Evolutionary conservation across 2,888 invertebrate genomes (phyloP).

Genomic region (Acrobasis repandana): DNA sequence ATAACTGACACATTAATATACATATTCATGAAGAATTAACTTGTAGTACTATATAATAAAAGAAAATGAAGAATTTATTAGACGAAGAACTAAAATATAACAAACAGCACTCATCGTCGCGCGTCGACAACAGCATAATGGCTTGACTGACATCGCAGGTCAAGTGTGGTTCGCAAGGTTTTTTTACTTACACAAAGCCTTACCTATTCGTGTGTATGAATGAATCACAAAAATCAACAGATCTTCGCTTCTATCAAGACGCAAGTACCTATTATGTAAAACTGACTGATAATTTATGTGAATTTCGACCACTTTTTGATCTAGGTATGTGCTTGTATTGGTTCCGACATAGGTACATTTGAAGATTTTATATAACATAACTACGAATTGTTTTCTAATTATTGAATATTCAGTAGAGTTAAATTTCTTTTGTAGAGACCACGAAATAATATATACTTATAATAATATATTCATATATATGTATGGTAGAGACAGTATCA

Average conservation of each 20-base stretch:
- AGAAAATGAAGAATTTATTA: not conserved
- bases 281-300: not conserved
- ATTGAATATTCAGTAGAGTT: too few relatives aligned
- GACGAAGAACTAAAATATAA: constrained; percentile 20
- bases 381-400: too few relatives aligned
- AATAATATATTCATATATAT: too few relatives aligned
- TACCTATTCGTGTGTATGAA: not conserved
- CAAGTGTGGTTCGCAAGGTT: constrained; percentile 18
- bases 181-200: constrained; percentile 10
- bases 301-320: not conserved
- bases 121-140: constrained; percentile 17
- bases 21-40: not conserved
- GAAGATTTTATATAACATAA: too few relatives aligned
- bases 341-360: too few relatives aligned
- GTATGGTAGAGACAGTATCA: too few relatives aligned
- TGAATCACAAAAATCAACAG: constrained; percentile 12
- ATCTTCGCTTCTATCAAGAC: constrained; percentile 3
- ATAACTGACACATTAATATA: not conserved
- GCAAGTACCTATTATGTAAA: constrained; percentile 9
- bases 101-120: not conserved
- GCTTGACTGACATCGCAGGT: constrained; percentile 14
- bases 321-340: not conserved
- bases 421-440: too few relatives aligned
- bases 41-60: not conserved
- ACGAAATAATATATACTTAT: too few relatives aligned